Percentiles rank a stretch among this genome's conserved stretches.
Evolutionary conservation across 1,140 invertebrate genomes (phyloP).

Genomic region (Riptortus pedestris): DNA sequence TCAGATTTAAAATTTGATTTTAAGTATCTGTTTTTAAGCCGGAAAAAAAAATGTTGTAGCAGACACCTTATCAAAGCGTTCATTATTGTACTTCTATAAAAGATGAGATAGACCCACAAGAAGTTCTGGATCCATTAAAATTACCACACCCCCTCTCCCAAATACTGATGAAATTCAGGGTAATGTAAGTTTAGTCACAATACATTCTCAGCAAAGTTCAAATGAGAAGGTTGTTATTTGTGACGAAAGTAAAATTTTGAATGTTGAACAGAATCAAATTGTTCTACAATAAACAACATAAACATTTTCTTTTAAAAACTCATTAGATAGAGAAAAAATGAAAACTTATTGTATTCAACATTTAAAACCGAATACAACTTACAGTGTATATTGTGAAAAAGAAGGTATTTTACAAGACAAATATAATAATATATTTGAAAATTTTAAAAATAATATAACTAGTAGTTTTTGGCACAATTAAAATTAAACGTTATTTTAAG

Average conservation of each 20-base stretch:
- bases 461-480: background rate
- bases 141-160: background rate
- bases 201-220: background rate
- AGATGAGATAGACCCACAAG: background rate
- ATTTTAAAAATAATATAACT: background rate
- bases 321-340: background rate
- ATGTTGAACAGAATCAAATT: background rate
- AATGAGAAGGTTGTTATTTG: background rate
- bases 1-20: background rate
- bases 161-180: background rate
- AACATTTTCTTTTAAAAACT: background rate
- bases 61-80: background rate
- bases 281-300: background rate
- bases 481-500: background rate
- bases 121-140: background rate
- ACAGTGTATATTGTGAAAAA: background rate
- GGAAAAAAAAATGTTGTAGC: background rate
- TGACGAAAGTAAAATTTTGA: background rate
- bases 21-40: background rate
- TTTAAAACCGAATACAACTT: background rate
- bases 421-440: conserved; percentile 1
- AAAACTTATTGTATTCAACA: conserved; percentile 4
- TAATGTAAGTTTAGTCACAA: background rate
- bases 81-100: background rate
- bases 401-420: background rate